Evolutionary conservation across 1,140 invertebrate species (phyloP), one percentile per base, ranked within the genome.

Genomic region (Drosophila tani): DNA sequence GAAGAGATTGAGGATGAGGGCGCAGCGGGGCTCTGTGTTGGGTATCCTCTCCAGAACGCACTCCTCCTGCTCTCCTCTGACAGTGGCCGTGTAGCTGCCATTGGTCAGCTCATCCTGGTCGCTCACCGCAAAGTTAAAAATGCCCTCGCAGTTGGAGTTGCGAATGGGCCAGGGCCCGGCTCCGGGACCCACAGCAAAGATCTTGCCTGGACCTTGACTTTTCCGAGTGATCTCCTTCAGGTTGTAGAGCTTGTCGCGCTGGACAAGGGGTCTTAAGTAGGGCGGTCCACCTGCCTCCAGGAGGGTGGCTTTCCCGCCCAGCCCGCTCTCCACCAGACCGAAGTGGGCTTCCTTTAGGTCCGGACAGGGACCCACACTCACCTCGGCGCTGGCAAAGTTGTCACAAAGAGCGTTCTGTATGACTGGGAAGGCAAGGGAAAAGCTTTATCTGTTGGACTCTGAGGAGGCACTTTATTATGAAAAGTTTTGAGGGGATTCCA

Each of bases 201-300:
- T 69, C 93, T 91, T 73, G 94, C 92, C 69, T 93, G 91, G 46
- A 5, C 81, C 77, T 35, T 92, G 76, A 3, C 71, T 68, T 19
- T 53, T 60, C 92, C 93, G 82, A 0, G 95, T 81, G 32, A 96
- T 93, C 53, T 95, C 92, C 70, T 94, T 94, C 43, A 98, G 92
- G 81, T 97, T 95, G 91, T 98, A 99, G 14, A 97, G 74, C 93
- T 98, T 98, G 12, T 97, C 94, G 76, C 94, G 95, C 75, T 96
- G 94, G 3, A 96, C 96, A 1, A 94, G 73, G 5, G 98, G 98
- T 67, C 97, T 87, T 45, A 99, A 93, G 93, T 96, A 97, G 11
- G 97, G 95, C 29, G 95, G 95, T 5, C 98, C 97, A 51, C 98
- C 98, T 67, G 98, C 91, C 93, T 99, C 98, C 40, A 97, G 93